A percentile compares a stretch with the other conserved stretches of the same genome.
Evolutionary conservation across 2,797 vertebrate species (phyloP).

Genomic region (Manis crassicaudata): DNA sequence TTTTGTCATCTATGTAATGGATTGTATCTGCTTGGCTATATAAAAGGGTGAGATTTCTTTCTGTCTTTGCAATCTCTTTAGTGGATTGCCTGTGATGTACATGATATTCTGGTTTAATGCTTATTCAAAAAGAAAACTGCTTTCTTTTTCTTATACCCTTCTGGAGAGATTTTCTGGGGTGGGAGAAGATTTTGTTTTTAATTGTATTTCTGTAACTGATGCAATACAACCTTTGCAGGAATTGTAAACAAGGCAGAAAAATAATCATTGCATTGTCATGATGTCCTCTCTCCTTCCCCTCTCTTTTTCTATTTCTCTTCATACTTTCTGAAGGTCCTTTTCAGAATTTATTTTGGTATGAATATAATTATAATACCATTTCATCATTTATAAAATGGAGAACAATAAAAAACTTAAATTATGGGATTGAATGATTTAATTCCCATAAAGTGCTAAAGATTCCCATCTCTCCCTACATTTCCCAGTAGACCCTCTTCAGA

Average conservation of each 20-base stretch:
- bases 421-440: too few species aligned
- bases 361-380: too few species aligned
- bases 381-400: too few species aligned
- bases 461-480: neutral
- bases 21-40: neutral
- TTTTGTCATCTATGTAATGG: neutral
- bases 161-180: neutral
- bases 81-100: neutral
- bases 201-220: neutral
- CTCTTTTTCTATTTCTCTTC: neutral
- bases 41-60: neutral
- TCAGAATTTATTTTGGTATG: too few species aligned
- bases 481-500: neutral
- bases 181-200: slow-evolving; percentile 19
- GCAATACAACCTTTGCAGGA: slow-evolving; percentile 9
- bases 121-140: slow-evolving; percentile 9
- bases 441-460: too few species aligned
- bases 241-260: slow-evolving; percentile 26
- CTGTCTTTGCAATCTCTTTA: neutral
- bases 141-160: neutral
- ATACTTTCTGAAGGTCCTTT: too few species aligned
- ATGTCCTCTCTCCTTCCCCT: neutral
- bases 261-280: neutral
- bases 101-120: neutral
- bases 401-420: too few species aligned